A percentile compares a stretch with the other conserved stretches of the same genome.
These are phyloP conservation scores for Epicampocera succincta DNA, from an alignment of 2,888 invertebrate genomes.

Conservation along the genomic window DNA sequence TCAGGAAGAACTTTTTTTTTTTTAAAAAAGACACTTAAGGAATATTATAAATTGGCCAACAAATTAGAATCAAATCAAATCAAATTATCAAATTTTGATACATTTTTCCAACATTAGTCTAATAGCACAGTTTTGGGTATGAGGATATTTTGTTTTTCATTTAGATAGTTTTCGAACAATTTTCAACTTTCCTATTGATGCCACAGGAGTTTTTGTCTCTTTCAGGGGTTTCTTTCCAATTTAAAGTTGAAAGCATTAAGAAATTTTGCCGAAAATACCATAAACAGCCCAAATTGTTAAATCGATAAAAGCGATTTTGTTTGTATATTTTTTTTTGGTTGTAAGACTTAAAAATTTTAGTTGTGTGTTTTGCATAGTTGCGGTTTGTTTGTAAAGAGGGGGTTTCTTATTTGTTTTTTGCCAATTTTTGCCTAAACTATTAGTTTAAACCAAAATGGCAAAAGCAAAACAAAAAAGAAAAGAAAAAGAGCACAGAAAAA, in stretches of 20 bases:
- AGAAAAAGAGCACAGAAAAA: background rate
- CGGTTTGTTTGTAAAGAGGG: slow-evolving; percentile 69
- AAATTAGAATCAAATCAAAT: too few relatives aligned
- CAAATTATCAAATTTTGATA: too few relatives aligned
- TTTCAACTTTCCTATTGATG: background rate
- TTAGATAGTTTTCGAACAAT: too few relatives aligned
- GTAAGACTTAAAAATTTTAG: slow-evolving; percentile 51
- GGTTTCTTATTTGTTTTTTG: slow-evolving; percentile 69
- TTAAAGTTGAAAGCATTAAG: slow-evolving; percentile 49
- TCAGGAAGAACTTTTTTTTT: too few relatives aligned
- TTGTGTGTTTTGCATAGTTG: slow-evolving; percentile 68
- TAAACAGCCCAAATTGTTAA: slow-evolving; percentile 67
- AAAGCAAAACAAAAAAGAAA: slow-evolving; percentile 19
- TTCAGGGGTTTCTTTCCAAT: background rate
- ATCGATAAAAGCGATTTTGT: slow-evolving; percentile 62
- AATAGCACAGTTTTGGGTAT: too few relatives aligned
- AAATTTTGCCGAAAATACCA: slow-evolving; percentile 68
- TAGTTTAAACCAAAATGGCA: slow-evolving; percentile 67
- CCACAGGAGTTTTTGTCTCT: background rate
- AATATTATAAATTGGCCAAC: too few relatives aligned
- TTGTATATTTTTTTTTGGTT: slow-evolving; percentile 22
- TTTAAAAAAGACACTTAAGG: too few relatives aligned
- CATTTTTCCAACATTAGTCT: too few relatives aligned
- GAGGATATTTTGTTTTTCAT: too few relatives aligned
- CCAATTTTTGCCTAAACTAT: slow-evolving; percentile 37